Percentiles rank a stretch among this genome's conserved stretches.
phyloP scores from a whole-genome alignment of 2,113 vertebrate species.

The Dasyornis broadbenti region DNA sequence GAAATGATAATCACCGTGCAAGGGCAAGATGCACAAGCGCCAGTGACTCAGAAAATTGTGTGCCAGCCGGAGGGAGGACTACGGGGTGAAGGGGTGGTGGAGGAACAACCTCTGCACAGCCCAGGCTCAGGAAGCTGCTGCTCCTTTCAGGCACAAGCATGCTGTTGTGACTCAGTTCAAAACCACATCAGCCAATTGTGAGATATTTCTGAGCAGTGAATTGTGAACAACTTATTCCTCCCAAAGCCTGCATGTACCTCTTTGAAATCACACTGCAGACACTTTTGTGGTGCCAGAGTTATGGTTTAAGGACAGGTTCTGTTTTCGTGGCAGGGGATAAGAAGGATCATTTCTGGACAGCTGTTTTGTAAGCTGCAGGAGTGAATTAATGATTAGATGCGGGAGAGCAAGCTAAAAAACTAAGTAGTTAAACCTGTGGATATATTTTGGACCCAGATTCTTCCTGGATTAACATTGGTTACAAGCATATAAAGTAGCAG shows the following conservation, averaged over 20 bases:
- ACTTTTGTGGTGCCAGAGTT: background rate
- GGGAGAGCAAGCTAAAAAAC: background rate
- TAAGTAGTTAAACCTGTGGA: background rate
- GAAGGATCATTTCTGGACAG: background rate
- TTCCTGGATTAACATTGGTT: background rate
- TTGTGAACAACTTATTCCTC: background rate
- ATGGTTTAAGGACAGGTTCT: background rate
- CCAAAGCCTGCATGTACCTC: background rate
- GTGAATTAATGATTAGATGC: background rate
- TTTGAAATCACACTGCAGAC: background rate
- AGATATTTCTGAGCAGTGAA: background rate
- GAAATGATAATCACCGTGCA: conserved; percentile 43
- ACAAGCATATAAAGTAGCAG: background rate
- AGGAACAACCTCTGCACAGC: background rate
- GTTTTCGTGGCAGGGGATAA: background rate
- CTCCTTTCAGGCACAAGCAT: background rate
- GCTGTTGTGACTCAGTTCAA: background rate
- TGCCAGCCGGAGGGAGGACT: conserved; percentile 18
- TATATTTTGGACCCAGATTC: background rate
- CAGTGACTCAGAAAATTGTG: conserved; percentile 46
- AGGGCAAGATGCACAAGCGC: conserved; percentile 45
- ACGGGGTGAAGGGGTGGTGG: background rate
- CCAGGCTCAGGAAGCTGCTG: background rate
- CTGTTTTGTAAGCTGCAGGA: background rate
- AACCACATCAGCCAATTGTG: background rate